Evolutionary conservation across 2,797 vertebrate genomes (phyloP).

Genomic region (Scolopax bukidnonensis): DNA sequence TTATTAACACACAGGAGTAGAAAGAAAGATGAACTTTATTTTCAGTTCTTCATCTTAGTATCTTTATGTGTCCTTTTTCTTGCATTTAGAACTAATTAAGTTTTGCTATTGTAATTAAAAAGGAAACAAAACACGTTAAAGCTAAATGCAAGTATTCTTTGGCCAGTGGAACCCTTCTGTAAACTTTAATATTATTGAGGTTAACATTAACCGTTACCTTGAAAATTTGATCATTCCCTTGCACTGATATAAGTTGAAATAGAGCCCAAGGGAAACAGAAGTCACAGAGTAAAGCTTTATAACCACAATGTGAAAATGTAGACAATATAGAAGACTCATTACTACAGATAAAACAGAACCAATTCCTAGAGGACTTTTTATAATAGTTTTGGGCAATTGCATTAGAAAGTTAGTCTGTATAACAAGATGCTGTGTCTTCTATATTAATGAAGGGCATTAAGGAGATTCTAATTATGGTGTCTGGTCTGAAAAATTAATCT

Average conservation of each 20-base stretch:
- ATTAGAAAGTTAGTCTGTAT: conserved; percentile 4
- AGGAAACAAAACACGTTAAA: neutral
- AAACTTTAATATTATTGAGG: neutral
- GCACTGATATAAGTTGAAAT: neutral
- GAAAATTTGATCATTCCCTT: neutral
- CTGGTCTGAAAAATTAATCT: conserved; percentile 26
- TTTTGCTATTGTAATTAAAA: neutral
- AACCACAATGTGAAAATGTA: neutral
- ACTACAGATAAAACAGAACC: conserved; percentile 14
- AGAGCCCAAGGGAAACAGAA: conserved; percentile 7
- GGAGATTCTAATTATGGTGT: conserved; percentile 23
- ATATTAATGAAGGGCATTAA: conserved; percentile 22
- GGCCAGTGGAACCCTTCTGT: neutral
- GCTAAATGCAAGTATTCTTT: neutral
- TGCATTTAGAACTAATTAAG: neutral
- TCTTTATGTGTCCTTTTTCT: neutral
- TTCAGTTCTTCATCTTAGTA: neutral
- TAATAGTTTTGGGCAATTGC: neutral
- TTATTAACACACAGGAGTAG: neutral
- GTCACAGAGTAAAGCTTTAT: neutral
- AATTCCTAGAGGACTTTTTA: conserved; percentile 15
- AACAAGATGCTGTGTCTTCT: conserved; percentile 33
- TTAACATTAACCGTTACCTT: neutral
- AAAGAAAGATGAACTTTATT: neutral
- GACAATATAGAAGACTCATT: conserved; percentile 19